Evolutionary conservation across 2,888 invertebrate genomes (phyloP), one percentile per base, ranked within the genome.

Genomic region (Drymonia ruficornis): DNA sequence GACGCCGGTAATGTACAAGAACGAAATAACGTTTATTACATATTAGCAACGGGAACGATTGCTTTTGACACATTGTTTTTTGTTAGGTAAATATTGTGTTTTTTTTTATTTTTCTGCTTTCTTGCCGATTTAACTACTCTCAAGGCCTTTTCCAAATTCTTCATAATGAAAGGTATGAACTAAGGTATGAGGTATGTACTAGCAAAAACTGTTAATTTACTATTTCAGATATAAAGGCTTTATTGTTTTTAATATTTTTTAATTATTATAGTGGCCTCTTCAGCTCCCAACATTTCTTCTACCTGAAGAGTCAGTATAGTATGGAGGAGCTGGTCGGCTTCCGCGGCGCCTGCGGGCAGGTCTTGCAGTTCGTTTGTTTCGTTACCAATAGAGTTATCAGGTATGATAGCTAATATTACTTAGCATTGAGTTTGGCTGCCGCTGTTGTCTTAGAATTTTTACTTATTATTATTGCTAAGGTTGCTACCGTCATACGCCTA

Each of bases 31-130:
- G 69, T 93, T 0, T 94, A 93, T 74, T 90, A 93, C 64, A 89
- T 93, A 16, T 67, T 95, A 29, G 85, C 89, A 15, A 94, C 93
- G 44, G 94, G 94, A 15, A 93, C 93, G 0, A 88, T 94, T 56
- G 93, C 94, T 0, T 94, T 94, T 15, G 95, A 95, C 70, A 94
- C 94, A 1, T 92, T 95, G 71, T 95, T 95, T 66, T 94, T 95
- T 62, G 91, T 94, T 47, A 95, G 95, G 95, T 94, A 81, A 74
- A 59, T 45, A 1, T 18, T 28, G 12, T 16, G 40, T 7, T 23
- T 16, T 43, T 19, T 29, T 49, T 8, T 38, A 6, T 38, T 7
- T 38, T 1, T 38, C 38, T 38, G 34, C 15, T 38, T 36, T 36
- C 36, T 36, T n/a, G n/a, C n/a, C n/a, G n/a, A n/a, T n/a, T n/a